Evolutionary conservation across 2,888 invertebrate species (phyloP), one percentile per base, ranked within the genome.

Genomic region (Stenotaenia linearis): DNA sequence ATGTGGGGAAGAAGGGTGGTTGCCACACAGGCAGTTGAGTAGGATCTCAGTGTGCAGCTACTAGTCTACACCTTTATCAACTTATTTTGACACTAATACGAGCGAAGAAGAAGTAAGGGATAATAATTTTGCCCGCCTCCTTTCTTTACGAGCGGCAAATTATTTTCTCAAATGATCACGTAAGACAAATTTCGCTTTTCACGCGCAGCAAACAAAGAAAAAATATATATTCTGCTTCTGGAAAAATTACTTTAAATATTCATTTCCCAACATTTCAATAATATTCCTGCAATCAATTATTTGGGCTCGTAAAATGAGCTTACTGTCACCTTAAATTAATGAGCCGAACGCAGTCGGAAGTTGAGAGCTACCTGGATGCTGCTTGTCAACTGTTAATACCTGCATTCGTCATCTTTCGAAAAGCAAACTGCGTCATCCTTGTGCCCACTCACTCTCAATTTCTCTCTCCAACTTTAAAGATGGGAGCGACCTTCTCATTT

Each of bases 51-150:
- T 56, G 56, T 56, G 56, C 56, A 56, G 56, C 56, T 56, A 56
- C 56, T 56, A 56, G 56, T 56, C 56, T 56, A 56, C 56, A 56
- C 56, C 56, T 56, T 56, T 56, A 56, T 56, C 56, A 56, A 56
- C 56, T 56, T 56, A 56, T 56, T 56, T 56, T 56, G 56, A 56
- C 56, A 56, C 56, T 56, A 56, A 56, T 56, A 56, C 56, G 56
- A 56, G 56, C 56, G 56, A 56, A 23, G 23, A 12, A 56, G 23
- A 7, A 56, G 56, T 56, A 56, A 56, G 56, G 56, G 56, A 56
- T 56, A 56, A 56, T 56, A 56, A 56, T 56, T 56, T 56, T 23
- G 56, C 56, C 56, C n/a, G 56, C 56, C 56, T 56, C 56, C 56
- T 56, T 56, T 56, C 56, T 56, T 56, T 56, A 56, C 56, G 56